Conservation (phyloP, 2,113 vertebrate genomes). For the Ameiurus melas region DNA sequence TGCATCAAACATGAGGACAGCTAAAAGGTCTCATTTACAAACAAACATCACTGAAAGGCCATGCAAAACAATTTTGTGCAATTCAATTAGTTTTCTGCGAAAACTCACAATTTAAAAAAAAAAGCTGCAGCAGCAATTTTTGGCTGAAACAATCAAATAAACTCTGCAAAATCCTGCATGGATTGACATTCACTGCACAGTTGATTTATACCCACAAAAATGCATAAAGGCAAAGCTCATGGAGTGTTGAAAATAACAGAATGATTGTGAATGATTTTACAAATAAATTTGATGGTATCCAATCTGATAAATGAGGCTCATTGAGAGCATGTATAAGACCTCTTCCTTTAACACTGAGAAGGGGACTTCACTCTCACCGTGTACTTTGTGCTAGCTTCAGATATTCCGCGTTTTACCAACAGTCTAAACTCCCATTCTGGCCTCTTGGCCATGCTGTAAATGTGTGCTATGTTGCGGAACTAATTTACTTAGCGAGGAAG, state of each 20-base stretch:
- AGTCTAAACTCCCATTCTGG: conserved; percentile 77
- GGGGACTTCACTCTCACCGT: conserved; percentile 56
- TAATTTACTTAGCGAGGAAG: conserved; percentile 74
- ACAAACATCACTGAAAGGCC: no score
- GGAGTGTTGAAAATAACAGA: neutral
- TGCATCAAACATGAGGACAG: no score
- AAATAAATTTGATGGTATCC: neutral
- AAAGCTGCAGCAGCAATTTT: no score
- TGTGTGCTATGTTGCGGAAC: conserved; percentile 75
- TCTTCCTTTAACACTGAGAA: conserved; percentile 12
- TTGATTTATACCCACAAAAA: neutral
- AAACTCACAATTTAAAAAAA: no score
- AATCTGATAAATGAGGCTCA: neutral
- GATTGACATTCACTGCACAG: neutral
- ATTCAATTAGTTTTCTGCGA: no score
- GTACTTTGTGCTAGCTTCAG: conserved; percentile 71
- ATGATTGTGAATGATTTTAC: neutral
- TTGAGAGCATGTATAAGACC: neutral
- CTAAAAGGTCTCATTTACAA: no score
- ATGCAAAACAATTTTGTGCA: no score
- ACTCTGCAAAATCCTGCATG: no score
- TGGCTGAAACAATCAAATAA: no score
- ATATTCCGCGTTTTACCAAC: conserved; percentile 79
- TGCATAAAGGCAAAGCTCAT: neutral
- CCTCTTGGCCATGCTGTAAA: conserved; percentile 68